Evolutionary conservation across 2,888 invertebrate species (phyloP).

Genomic region (Ellobium chinense): DNA sequence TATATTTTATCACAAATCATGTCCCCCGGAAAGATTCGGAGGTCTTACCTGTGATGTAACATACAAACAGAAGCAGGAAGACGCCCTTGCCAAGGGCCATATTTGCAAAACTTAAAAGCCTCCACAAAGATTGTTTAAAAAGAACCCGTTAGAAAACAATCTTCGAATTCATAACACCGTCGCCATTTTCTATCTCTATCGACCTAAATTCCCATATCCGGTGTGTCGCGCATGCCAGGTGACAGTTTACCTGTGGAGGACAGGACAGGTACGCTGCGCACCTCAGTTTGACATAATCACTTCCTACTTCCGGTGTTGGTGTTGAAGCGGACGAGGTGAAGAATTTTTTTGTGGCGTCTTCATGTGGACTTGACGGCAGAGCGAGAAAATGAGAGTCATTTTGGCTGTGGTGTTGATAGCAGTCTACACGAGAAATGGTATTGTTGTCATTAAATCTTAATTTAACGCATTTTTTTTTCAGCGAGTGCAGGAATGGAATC

Average conservation of each 20-base stretch:
- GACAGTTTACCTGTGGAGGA: too few species aligned
- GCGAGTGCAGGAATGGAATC: too few species aligned
- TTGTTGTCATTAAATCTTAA: background rate
- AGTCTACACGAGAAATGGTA: background rate
- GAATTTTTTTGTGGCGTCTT: background rate
- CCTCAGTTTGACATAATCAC: background rate
- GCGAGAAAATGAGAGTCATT: background rate
- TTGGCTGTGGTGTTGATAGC: background rate
- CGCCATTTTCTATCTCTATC: too few species aligned
- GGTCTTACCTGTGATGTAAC: background rate
- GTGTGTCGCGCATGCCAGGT: background rate
- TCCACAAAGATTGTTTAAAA: too few species aligned
- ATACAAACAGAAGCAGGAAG: background rate
- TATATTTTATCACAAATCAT: too few species aligned
- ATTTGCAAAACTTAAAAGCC: too few species aligned
- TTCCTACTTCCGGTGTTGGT: slow-evolving; percentile 31
- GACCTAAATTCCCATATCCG: too few species aligned
- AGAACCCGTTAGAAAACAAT: too few species aligned
- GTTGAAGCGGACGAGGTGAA: background rate
- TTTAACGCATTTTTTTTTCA: too few species aligned
- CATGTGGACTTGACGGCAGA: background rate
- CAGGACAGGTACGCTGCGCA: background rate
- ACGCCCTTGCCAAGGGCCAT: too few species aligned
- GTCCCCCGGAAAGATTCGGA: too few species aligned
- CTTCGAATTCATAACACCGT: too few species aligned